Conservation (phyloP, 2,113 vertebrate genomes). For the Pelmatolapia mariae region DNA sequence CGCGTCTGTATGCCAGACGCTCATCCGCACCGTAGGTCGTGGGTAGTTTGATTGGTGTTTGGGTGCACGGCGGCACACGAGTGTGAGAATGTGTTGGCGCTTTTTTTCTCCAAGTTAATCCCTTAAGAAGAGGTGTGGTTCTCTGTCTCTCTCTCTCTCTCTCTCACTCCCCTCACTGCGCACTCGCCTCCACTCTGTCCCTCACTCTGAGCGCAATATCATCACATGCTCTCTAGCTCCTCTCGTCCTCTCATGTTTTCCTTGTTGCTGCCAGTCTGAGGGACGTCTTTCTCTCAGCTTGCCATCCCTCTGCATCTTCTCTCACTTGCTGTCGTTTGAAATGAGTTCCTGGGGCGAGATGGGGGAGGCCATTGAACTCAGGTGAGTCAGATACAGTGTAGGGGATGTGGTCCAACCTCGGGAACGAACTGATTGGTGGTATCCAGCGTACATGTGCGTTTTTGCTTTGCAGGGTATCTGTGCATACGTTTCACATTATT, state of each 20-base stretch:
- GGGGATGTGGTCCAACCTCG: not conserved
- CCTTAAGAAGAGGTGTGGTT: constrained; percentile 72
- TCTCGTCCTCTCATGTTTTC: constrained; percentile 36
- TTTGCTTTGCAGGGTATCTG: not conserved
- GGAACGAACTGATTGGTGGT: not conserved
- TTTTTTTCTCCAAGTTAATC: constrained; percentile 67
- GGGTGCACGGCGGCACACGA: constrained; percentile 5
- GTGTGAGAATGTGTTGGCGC: constrained; percentile 18
- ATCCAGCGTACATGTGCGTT: not conserved
- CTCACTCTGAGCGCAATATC: constrained; percentile 35
- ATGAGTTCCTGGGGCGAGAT: constrained; percentile 67
- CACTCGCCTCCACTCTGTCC: constrained; percentile 31
- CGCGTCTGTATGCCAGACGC: not conserved
- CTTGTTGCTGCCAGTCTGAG: constrained; percentile 17
- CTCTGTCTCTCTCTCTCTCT: constrained; percentile 24
- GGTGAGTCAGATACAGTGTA: constrained; percentile 54
- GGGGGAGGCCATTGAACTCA: constrained; percentile 68
- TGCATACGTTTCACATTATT: not conserved
- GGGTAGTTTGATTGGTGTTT: constrained; percentile 20
- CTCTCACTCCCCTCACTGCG: not conserved
- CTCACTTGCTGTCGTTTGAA: constrained; percentile 7
- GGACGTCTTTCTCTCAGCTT: constrained; percentile 7
- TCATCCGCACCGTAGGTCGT: not conserved
- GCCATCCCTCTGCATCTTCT: constrained; percentile 18
- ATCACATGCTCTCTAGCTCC: constrained; percentile 41